Base-by-base conservation (phyloP, 2,888 invertebrate genomes). In the Lapara coniferarum region DNA sequence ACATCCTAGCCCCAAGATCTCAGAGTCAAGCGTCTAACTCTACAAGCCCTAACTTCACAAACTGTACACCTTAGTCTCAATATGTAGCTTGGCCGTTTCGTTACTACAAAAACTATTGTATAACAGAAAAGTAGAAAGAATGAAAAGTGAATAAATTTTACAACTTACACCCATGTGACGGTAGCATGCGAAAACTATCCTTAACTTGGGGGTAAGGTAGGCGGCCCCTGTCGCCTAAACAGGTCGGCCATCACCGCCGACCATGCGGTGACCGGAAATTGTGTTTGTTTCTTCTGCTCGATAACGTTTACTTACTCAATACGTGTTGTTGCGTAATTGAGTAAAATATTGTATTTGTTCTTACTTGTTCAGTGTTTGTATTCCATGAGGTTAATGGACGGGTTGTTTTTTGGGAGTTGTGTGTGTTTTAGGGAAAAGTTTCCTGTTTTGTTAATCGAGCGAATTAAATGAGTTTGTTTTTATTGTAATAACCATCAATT, bases 201-300 rank as follows among this genome's bases (percentile, higher is more conserved):
- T 37, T 53, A 16, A 0, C 53, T 16, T 53, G 53, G 6, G 53
- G 53, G 53, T 53, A 16, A 55, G 55, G 55, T 19, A 55, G 19
- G 2, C 55, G 8, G 10, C 14, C 46, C 49, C 5, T 49, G 58
- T 51, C 70, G 6, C 69, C 68, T 70, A 88, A 87, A 76, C 86
- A 86, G 90, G 90, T 88, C 88, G 88, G 75, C 77, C 72, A 77
- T 77, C 76, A 74, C 78, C 76, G 73, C 73, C 67, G 76, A 75
- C 78, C 82, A 81, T 74, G 79, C 86, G 76, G 75, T 88, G 89
- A 86, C 86, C 87, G 87, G 88, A 88, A 87, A 85, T 77, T 77
- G 77, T 83, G 78, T 81, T 80, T 81, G 75, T 81, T 81, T 79
- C 78, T 81, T 75, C 78, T 75, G 75, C 73, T 73, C 80, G 79